Conservation (phyloP, 2,888 invertebrate genomes). For the Disparrhopalites patrizii region DNA sequence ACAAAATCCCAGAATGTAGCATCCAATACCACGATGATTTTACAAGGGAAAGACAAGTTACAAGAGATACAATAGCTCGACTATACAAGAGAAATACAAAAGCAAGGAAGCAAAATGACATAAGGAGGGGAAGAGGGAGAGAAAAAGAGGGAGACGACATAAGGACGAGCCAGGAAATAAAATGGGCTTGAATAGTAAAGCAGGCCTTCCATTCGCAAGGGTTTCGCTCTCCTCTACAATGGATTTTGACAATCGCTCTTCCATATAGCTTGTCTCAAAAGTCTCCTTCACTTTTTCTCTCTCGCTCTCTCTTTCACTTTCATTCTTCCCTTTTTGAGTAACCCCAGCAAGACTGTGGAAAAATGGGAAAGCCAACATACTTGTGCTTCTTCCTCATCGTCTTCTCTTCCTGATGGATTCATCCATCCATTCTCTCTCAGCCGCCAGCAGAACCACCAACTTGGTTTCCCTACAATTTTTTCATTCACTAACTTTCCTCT, state of each 20-base stretch:
- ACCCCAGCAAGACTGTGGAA: too few relatives aligned
- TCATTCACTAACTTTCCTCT: background rate
- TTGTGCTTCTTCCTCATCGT: too few relatives aligned
- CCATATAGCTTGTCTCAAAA: background rate
- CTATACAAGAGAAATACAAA: too few relatives aligned
- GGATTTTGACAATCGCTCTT: conserved; percentile 8
- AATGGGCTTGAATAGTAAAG: conserved; percentile 23
- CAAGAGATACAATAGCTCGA: too few relatives aligned
- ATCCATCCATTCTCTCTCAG: conserved; percentile 10
- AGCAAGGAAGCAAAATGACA: too few relatives aligned
- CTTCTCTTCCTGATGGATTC: conserved; percentile 7
- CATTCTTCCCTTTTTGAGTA: too few relatives aligned
- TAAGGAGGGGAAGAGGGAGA: too few relatives aligned
- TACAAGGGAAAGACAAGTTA: too few relatives aligned
- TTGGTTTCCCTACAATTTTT: background rate
- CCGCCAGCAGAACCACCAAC: conserved; percentile 7
- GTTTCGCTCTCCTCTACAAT: conserved; percentile 9
- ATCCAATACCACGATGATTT: too few relatives aligned
- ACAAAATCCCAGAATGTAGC: too few relatives aligned
- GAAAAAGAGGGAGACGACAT: conserved; percentile 2
- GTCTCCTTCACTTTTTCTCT: background rate
- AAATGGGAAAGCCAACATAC: too few relatives aligned
- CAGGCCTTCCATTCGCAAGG: conserved; percentile 15
- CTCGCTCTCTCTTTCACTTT: too few relatives aligned
- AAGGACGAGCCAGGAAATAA: conserved; percentile 19